Percentiles rank a stretch among this genome's conserved stretches.
phyloP scores from a whole-genome alignment of 1,140 invertebrate species.

The Wasmannia auropunctata region DNA sequence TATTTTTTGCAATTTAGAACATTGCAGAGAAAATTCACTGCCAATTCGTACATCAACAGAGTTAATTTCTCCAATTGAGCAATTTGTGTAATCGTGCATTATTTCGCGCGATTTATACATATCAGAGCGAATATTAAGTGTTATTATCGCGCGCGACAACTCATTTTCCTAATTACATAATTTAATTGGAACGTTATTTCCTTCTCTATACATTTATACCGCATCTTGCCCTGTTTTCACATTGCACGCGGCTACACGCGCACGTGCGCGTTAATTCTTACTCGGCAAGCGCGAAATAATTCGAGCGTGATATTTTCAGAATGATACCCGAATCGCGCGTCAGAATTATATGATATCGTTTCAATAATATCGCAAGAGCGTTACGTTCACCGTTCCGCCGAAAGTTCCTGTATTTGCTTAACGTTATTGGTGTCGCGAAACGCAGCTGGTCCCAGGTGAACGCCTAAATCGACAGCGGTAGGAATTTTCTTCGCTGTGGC shows the following conservation, averaged over 20 bases:
- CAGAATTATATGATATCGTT: slow-evolving; percentile 8
- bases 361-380: slow-evolving; percentile 17
- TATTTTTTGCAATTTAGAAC: slow-evolving; percentile 19
- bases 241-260: not conserved
- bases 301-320: not conserved
- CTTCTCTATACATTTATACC: not conserved
- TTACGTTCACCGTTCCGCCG: not conserved
- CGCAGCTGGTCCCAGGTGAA: slow-evolving; percentile 46
- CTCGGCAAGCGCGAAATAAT: not conserved
- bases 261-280: not conserved
- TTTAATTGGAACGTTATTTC: not conserved
- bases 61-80: slow-evolving; percentile 12
- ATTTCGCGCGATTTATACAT: slow-evolving; percentile 22
- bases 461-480: slow-evolving; percentile 47
- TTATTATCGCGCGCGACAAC: not conserved
- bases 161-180: slow-evolving; percentile 41
- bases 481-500: slow-evolving; percentile 36
- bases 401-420: slow-evolving; percentile 57
- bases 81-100: not conserved
- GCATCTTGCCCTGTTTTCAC: not conserved
- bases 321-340: not conserved
- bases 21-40: slow-evolving; percentile 1
- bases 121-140: slow-evolving; percentile 23
- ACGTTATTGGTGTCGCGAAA: slow-evolving; percentile 65
- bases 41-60: not conserved